These are phyloP conservation scores for Neocloeon triangulifer DNA, from an alignment of 1,140 invertebrate genomes.

Conservation along the genomic window DNA sequence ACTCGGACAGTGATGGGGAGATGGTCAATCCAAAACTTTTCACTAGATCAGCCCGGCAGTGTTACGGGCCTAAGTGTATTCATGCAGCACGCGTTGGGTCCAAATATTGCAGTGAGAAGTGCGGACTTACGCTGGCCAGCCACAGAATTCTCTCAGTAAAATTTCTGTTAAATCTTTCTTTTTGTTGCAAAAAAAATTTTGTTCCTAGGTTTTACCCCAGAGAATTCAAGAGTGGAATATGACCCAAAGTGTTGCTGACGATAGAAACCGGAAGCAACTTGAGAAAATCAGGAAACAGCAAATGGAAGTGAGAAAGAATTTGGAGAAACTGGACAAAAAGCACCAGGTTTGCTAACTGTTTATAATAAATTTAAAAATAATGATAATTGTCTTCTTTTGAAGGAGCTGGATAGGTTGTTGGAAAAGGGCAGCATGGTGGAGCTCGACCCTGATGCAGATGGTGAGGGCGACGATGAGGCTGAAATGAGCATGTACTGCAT, in stretches of 20 bases:
- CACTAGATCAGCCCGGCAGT: slow-evolving; percentile 53
- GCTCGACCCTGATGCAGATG: slow-evolving; percentile 34
- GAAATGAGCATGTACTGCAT: slow-evolving; percentile 87
- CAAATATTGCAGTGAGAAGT: slow-evolving; percentile 90
- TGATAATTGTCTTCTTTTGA: slow-evolving; percentile 5
- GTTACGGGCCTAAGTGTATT: slow-evolving; percentile 73
- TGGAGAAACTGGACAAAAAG: slow-evolving; percentile 53
- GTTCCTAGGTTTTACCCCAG: slow-evolving; percentile 50
- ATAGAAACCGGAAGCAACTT: slow-evolving; percentile 58
- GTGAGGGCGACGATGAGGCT: slow-evolving; percentile 45
- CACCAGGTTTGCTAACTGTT: slow-evolving; percentile 28
- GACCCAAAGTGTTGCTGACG: slow-evolving; percentile 70
- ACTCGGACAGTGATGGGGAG: slow-evolving; percentile 25
- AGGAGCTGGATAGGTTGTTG: slow-evolving; percentile 60
- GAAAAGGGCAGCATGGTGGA: slow-evolving; percentile 45
- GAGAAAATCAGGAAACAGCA: slow-evolving; percentile 64
- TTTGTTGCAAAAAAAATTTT: slow-evolving; percentile 7
- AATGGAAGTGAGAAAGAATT: slow-evolving; percentile 42
- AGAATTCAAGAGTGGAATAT: slow-evolving; percentile 87
- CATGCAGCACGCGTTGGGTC: slow-evolving; percentile 54
- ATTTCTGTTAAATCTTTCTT: slow-evolving; percentile 1
- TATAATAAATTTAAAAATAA: slow-evolving; percentile 1
- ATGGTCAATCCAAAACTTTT: slow-evolving; percentile 13
- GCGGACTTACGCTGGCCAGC: slow-evolving; percentile 77
- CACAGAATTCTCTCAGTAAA: slow-evolving; percentile 58